Conservation (phyloP, 2,888 invertebrate species). For the Toxonevra muliebris region DNA sequence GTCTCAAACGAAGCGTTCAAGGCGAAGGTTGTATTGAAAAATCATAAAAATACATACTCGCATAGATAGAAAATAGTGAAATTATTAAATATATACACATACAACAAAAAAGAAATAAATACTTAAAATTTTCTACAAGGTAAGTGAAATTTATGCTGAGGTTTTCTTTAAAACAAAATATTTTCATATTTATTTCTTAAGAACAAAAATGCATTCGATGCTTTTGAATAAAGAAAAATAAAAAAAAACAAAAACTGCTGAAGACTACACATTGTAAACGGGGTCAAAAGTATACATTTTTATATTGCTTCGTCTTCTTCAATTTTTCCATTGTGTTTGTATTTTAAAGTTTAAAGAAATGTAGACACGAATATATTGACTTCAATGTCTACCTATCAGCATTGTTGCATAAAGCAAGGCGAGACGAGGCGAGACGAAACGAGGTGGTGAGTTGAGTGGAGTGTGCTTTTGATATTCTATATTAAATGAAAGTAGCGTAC, state of each 20-base stretch:
- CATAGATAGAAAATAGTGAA: conserved; percentile 8
- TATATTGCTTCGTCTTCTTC: no score
- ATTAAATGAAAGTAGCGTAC: background rate
- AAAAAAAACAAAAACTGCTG: background rate
- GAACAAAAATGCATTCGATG: background rate
- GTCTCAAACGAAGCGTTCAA: conserved; percentile 57
- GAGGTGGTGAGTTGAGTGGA: no score
- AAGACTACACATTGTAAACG: background rate
- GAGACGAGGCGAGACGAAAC: background rate
- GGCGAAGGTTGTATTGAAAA: conserved; percentile 56
- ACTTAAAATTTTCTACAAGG: background rate
- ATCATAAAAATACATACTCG: no score
- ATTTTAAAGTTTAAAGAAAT: no score
- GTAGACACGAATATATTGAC: no score
- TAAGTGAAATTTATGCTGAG: conserved; percentile 9
- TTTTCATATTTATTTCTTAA: conserved; percentile 2
- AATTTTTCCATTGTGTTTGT: no score
- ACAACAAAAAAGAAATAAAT: conserved; percentile 1
- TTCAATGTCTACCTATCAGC: no score
- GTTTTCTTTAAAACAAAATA: conserved; percentile 5
- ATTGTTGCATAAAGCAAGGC: no score
- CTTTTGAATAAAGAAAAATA: background rate
- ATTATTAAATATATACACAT: conserved; percentile 2
- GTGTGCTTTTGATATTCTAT: no score
- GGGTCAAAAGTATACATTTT: background rate